Evolutionary conservation across 2,113 vertebrate species (phyloP), one percentile per base, ranked within the genome.

Genomic region (Corythoichthys intestinalis): DNA sequence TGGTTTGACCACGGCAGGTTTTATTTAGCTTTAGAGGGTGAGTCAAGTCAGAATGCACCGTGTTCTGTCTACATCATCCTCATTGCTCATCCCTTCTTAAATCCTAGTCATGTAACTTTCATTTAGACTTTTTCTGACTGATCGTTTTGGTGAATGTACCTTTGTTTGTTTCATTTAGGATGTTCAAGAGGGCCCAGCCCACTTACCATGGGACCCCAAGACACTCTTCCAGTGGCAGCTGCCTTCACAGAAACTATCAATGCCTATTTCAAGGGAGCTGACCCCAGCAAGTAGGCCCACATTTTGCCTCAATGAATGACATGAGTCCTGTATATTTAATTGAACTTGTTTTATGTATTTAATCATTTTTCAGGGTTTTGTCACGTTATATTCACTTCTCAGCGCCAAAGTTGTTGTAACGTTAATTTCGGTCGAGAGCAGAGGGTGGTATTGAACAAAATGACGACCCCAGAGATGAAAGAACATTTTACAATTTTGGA

Each of bases 1-100:
- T 98, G 96, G 95, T 97, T 98, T 96, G 95, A 97, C 94, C 95
- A 95, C 91, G 95, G 95, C 94, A 96, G 96, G 93, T 98, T 97
- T 96, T 96, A 96, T 96, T 96, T 98, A 94, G 95, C 95, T 92
- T 96, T 98, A 90, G 96, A 97, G 96, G 96, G 96, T 98, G 95
- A 98, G 96, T 96, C 81, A 80, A 88, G 78, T 89, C 84, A 66
- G 28, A 64, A 17, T 8, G 34, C 67, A 8, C 41, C 6, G 6
- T 44, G 74, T 64, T 48, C n/a, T 63, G 20, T 39, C 62, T 62
- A 70, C 7, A 75, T 71, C 68, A 44, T 68, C n/a, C 69, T 35
- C 71, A 52, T 44, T 60, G 34, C 72, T 50, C 67, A 68, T 77
- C 75, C 66, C 58, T 52, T 50, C 74, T 66, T 57, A 41, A 47